Evolutionary conservation across 2,888 invertebrate genomes (phyloP), one percentile per base, ranked within the genome.

Genomic region (Hedychridium roseum): DNA sequence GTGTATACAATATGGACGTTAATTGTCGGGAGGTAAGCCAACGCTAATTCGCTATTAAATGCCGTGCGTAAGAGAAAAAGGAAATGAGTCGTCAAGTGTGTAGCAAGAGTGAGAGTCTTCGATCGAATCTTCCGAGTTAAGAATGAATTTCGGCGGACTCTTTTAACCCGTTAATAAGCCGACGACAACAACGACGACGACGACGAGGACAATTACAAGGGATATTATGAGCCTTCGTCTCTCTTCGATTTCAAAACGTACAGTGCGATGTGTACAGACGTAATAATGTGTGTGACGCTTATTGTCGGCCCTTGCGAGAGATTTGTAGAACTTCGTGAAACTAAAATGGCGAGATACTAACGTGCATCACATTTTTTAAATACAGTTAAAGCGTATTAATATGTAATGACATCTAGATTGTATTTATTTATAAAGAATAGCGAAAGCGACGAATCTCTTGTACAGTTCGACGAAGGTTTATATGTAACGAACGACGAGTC

Each of bases 1-100:
- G 58, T 60, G 60, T 61, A 57, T 66, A 67, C 63, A 61, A 64
- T 63, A 58, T 52, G 43, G 44, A 40, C 49, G 48, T n/a, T n/a
- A n/a, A n/a, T n/a, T n/a, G n/a, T n/a, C n/a, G n/a, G n/a, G n/a
- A n/a, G n/a, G n/a, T n/a, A n/a, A n/a, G n/a, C n/a, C n/a, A n/a
- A n/a, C n/a, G n/a, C n/a, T n/a, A n/a, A n/a, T n/a, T n/a, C n/a
- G n/a, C n/a, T n/a, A n/a, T n/a, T n/a, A n/a, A n/a, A n/a, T n/a
- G n/a, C n/a, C n/a, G n/a, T n/a, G n/a, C n/a, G n/a, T n/a, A n/a
- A n/a, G n/a, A n/a, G n/a, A n/a, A n/a, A n/a, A n/a, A n/a, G n/a
- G n/a, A n/a, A n/a, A n/a, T n/a, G n/a, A n/a, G n/a, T n/a, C n/a
- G n/a, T n/a, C n/a, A n/a, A n/a, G n/a, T n/a, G n/a, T n/a, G n/a